Evolutionary conservation across 2,113 vertebrate species (phyloP).

Genomic region (Microcebus lehilahytsara): DNA sequence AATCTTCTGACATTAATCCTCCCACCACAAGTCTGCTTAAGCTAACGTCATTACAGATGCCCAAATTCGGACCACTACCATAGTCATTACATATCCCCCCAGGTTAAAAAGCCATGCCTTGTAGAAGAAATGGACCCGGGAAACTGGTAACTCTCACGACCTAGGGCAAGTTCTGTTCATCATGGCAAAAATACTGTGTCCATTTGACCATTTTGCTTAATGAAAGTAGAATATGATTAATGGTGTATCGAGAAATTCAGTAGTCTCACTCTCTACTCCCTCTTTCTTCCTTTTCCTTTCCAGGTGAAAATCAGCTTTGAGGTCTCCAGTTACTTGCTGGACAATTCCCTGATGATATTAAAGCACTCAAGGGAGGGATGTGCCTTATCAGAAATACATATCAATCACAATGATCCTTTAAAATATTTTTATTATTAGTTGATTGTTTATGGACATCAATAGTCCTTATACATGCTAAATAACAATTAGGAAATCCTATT

Average conservation of each 20-base stretch:
- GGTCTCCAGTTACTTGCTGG: neutral
- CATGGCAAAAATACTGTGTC: neutral
- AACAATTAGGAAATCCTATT: neutral
- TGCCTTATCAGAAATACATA: neutral
- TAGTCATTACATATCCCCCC: neutral
- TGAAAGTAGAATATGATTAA: conserved; percentile 19
- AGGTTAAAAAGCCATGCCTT: neutral
- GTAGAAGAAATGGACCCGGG: neutral
- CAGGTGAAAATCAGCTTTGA: neutral
- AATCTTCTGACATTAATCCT: conserved; percentile 50
- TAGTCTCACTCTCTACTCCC: neutral
- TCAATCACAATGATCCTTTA: neutral
- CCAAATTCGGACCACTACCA: neutral
- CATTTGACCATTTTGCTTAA: conserved; percentile 50
- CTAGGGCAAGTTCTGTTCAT: conserved; percentile 36
- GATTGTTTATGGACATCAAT: neutral
- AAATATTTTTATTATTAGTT: neutral
- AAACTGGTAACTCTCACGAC: neutral
- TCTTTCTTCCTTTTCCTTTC: neutral
- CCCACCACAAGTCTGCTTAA: conserved; percentile 27
- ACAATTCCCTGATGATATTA: neutral
- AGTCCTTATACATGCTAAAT: neutral
- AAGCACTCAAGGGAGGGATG: neutral
- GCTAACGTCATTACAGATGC: conserved; percentile 18
- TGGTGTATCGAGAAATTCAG: neutral